Base-by-base conservation (phyloP, 2,888 invertebrate genomes). In the Sisyra nigra region DNA sequence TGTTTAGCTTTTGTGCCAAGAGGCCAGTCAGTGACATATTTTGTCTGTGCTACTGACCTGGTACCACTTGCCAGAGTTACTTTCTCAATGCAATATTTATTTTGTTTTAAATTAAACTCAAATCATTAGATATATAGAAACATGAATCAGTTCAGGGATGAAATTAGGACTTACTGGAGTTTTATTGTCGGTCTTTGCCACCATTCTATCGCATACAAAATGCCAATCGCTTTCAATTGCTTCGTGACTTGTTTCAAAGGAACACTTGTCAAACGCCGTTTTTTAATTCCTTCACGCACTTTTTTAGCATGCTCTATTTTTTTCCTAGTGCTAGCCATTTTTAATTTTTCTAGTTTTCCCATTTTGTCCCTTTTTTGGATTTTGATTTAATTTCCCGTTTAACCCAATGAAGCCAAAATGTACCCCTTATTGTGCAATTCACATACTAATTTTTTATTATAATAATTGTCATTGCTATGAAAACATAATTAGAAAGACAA, bases 201-300 rank as follows among this genome's bases (percentile, higher is more conserved):
- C 59, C 60, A 60, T 44, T 34, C 38, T 6, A 13, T 36, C 10
- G 29, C 44, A 34, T 9, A 40, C 17, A 35, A 2, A 2, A 35
- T 35, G 9, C 35, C 35, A 11, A 35, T 35, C 11, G 14, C 14
- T 11, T 35, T 51, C 50, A 7, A 67, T 65, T 30, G 68, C 57
- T 52, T 57, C 64, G 40, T 68, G 67, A 41, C 62, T 56, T 32
- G 59, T 54, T 36, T 67, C 61, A 51, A 66, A 61, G 67, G 67
- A 66, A 46, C 3, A 29, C 11, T 46, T 54, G 47, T 39, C 44
- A 40, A 46, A 14, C 29, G 15, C 3, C 37, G 18, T 18, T 37
- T 35, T 35, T 15, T 7, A 11, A 35, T 35, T 35, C 35, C 9
- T 35, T 35, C 35, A 35, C 14, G 17, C 24, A 24, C 24, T 24